Percentiles rank a stretch among this genome's conserved stretches.
Evolutionary conservation across 2,797 vertebrate species (phyloP).

Genomic region (Chiroxiphia lanceolata): DNA sequence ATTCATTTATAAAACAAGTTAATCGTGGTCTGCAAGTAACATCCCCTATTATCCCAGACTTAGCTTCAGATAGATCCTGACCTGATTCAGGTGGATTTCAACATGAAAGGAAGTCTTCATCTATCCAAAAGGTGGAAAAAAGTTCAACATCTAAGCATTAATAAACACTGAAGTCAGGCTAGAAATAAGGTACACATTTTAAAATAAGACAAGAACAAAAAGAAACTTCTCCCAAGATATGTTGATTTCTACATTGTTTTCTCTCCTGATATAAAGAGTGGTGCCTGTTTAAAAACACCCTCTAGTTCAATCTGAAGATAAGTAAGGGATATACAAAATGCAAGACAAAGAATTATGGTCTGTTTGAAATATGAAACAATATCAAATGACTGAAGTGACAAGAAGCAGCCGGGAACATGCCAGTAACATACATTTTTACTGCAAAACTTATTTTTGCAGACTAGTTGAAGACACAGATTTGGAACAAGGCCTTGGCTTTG

Average conservation of each 20-base stretch:
- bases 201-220: not conserved
- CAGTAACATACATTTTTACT: not conserved
- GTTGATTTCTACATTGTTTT: not conserved
- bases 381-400: not conserved
- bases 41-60: not conserved
- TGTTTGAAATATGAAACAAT: not conserved
- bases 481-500: not conserved
- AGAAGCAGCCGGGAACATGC: not conserved
- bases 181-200: not conserved
- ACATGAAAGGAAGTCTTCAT: not conserved
- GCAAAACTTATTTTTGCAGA: constrained; percentile 1
- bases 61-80: not conserved
- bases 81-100: not conserved
- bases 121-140: not conserved
- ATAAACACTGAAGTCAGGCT: not conserved
- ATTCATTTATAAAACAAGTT: not conserved
- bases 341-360: not conserved
- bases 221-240: not conserved
- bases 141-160: not conserved
- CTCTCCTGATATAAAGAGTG: not conserved
- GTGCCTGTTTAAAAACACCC: not conserved
- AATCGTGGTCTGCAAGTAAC: not conserved
- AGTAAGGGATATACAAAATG: not conserved
- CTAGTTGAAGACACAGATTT: not conserved
- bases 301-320: not conserved